Evolutionary conservation across 2,113 vertebrate genomes (phyloP), one percentile per base, ranked within the genome.

Genomic region (Corvus moneduloides): DNA sequence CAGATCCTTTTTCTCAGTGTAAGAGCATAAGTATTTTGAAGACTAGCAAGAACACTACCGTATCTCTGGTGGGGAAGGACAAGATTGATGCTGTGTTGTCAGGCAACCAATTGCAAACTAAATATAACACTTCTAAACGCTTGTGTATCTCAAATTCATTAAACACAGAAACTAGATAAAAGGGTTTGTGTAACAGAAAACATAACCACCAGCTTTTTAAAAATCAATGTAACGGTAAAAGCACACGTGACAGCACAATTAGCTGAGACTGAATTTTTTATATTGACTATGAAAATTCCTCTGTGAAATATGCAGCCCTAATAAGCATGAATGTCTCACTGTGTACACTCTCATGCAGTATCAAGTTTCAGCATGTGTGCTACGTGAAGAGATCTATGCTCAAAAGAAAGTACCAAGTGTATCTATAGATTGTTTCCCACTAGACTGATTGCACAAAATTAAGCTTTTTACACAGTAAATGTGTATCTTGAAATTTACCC

Each of bases 51-150:
- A 82, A 46, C 33, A 41, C 77, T 32, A 51, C 23, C 16, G 2
- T 48, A 32, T 20, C 43, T 67, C 56, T 77, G 48, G 24, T 10
- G 41, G 3, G 89, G 51, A 86, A 83, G n/a, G 43, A 82, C 1
- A 3, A 78, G 48, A 78, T 22, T 63, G 82, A 88, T 37, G 12
- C 35, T 75, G 21, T 55, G 79, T 68, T 92, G 90, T 94, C 71
- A 96, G 75, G 85, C 66, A 95, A 88, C 78, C 48, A 85, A 75
- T 10, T 82, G 51, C 59, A 89, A 93, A 74, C 69, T 74, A 93
- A 93, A 87, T 81, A 84, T 46, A 89, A 72, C 4, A 4, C 28
- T 41, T 78, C 68, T 55, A 26, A 52, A 83, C 3, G 13, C 4
- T 5, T 49, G 46, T 56, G 10, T 33, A 21, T 66, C 74, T 80